A percentile compares a stretch with the other conserved stretches of the same genome.
Evolutionary conservation across 2,113 vertebrate genomes (phyloP).

Genomic region (Cephalopholis sonnerati): DNA sequence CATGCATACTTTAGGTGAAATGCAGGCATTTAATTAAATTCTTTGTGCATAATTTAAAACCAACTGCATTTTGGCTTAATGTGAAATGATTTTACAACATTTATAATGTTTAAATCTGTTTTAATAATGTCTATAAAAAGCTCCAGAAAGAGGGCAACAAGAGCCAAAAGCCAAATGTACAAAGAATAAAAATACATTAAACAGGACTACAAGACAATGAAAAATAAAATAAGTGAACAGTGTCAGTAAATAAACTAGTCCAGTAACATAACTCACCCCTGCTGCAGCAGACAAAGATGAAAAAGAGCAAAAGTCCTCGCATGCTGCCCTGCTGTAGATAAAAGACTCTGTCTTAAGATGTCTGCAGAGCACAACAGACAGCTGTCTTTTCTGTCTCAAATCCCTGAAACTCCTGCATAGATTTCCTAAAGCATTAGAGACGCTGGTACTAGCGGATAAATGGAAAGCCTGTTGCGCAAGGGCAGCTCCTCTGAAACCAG

Average conservation of each 20-base stretch:
- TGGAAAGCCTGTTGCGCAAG: constrained; percentile 67
- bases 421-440: constrained; percentile 40
- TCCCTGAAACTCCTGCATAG: constrained; percentile 19
- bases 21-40: neutral
- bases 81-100: neutral
- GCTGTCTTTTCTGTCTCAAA: constrained; percentile 29
- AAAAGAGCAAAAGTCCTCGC: constrained; percentile 66
- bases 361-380: constrained; percentile 23
- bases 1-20: neutral
- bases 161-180: neutral
- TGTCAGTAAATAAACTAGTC: neutral
- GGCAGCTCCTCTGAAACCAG: constrained; percentile 62
- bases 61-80: neutral
- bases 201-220: neutral
- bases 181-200: neutral
- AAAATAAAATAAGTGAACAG: constrained; percentile 5
- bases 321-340: constrained; percentile 49
- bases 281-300: constrained; percentile 50
- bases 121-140: constrained; percentile 32
- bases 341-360: neutral
- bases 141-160: neutral
- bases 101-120: constrained; percentile 9
- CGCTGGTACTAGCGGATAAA: constrained; percentile 33
- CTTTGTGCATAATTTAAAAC: neutral
- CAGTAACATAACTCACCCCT: constrained; percentile 66